phyloP scores from a whole-genome alignment of 2,888 invertebrate genomes.

The Lobophora halterata region DNA sequence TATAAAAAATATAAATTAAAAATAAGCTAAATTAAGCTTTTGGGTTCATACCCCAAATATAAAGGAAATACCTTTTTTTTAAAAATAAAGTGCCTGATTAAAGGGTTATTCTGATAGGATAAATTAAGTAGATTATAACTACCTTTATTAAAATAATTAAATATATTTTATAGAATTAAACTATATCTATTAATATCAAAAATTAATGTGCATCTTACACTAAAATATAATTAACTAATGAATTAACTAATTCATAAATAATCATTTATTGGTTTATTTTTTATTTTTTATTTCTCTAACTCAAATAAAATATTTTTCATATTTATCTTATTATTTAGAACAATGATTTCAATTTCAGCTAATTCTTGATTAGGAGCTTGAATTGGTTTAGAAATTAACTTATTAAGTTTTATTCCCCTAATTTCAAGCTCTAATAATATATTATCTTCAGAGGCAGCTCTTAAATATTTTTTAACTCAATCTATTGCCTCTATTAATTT shows the following conservation, averaged over 20 bases:
- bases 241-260: too few species aligned
- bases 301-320: conserved; percentile 76
- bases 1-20: conserved; percentile 46
- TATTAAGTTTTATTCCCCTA: conserved; percentile 81
- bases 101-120: conserved; percentile 73
- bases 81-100: conserved; percentile 73
- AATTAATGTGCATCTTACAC: conserved; percentile 82
- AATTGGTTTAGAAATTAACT: conserved; percentile 84
- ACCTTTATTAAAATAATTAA: conserved; percentile 75
- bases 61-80: conserved; percentile 69
- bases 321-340: conserved; percentile 76
- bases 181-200: conserved; percentile 82
- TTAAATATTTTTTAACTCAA: conserved; percentile 83
- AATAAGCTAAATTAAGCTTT: conserved; percentile 81
- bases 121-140: conserved; percentile 57
- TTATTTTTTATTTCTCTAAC: too few species aligned
- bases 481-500: conserved; percentile 79
- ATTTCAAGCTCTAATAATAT: conserved; percentile 74
- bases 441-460: conserved; percentile 73
- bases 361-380: conserved; percentile 73
- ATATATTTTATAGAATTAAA: conserved; percentile 81
- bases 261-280: too few species aligned
- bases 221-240: conserved; percentile 70
- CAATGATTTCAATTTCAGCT: conserved; percentile 59
- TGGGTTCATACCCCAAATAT: conserved; percentile 83